Base-by-base conservation (phyloP, 1,140 invertebrate genomes). In the Limonius californicus region DNA sequence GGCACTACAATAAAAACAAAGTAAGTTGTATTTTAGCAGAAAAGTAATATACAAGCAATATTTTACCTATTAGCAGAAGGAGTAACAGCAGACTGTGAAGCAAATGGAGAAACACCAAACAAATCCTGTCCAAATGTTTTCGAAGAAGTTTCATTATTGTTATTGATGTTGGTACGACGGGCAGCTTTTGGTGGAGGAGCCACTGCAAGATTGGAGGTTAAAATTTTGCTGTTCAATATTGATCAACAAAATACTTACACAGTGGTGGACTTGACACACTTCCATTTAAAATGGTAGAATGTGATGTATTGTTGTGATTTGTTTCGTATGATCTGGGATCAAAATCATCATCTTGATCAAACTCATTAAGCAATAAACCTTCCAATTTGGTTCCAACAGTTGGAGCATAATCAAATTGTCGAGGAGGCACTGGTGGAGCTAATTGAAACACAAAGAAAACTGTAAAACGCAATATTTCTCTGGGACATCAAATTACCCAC, bases 321-420 rank as follows among this genome's bases (percentile, higher is more conserved):
- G 68, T 73, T 67, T 74, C 74, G 59, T 72, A 76, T n/a, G 72
- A 74, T 63, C 75, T 68, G 1, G 75, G 75, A 72, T 77, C 70
- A 47, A 77, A 77, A 63, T 74, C 71, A 50, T 50, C 45, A 61
- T 70, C 70, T 57, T 84, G 85, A 68, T 92, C 88, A 42, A 91
- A 87, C 73, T 92, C 89, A 72, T 92, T 89, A 65, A 95, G 81
- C 0, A 94, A 72, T 20, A 94, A 77, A 63, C 90, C 91, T 77
- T 94, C 91, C 58, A 91, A 78, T 78, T 90, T 89, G 4, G 89
- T 88, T 53, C 89, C 90, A 43, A 90, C 85, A 19, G 84, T 78
- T 59, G 88, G 87, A 43, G 80, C 77, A 67, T 83, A 84, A 63
- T 87, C 83, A 59, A 85, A 79, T 66, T 81, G 80, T 63, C 87